Evolutionary conservation across 2,113 vertebrate genomes (phyloP).

Genomic region (Asarcornis scutulata): DNA sequence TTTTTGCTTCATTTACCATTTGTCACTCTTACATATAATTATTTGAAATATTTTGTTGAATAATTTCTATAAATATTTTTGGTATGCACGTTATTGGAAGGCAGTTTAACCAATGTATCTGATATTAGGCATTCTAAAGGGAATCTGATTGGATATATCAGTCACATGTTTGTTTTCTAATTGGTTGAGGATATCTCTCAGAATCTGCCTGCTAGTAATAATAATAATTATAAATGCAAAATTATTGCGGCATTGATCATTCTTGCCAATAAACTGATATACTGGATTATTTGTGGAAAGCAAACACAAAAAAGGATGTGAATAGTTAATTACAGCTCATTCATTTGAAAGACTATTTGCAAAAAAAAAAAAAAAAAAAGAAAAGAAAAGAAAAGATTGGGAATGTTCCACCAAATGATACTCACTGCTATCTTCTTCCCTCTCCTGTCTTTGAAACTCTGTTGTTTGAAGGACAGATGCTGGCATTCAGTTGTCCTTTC

Average conservation of each 20-base stretch:
- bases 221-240: slow-evolving; percentile 61
- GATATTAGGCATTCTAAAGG: slow-evolving; percentile 1
- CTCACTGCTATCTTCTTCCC: background rate
- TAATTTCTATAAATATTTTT: slow-evolving; percentile 45
- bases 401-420: background rate
- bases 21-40: background rate
- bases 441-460: background rate
- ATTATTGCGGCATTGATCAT: slow-evolving; percentile 26
- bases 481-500: background rate
- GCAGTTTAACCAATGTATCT: slow-evolving; percentile 4
- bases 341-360: slow-evolving; percentile 43
- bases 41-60: background rate
- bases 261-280: slow-evolving; percentile 60
- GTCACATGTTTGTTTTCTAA: background rate
- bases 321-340: slow-evolving; percentile 70
- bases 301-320: slow-evolving; percentile 53
- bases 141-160: background rate
- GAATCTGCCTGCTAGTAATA: slow-evolving; percentile 47
- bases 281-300: slow-evolving; percentile 58
- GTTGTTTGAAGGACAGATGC: slow-evolving; percentile 8
- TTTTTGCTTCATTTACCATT: background rate
- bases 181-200: slow-evolving; percentile 7
- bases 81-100: slow-evolving; percentile 22
- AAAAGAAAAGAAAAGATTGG: background rate
- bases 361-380: slow-evolving; percentile 45